Evolutionary conservation across 2,113 vertebrate genomes (phyloP).

Genomic region (Eupsittula cactorum): DNA sequence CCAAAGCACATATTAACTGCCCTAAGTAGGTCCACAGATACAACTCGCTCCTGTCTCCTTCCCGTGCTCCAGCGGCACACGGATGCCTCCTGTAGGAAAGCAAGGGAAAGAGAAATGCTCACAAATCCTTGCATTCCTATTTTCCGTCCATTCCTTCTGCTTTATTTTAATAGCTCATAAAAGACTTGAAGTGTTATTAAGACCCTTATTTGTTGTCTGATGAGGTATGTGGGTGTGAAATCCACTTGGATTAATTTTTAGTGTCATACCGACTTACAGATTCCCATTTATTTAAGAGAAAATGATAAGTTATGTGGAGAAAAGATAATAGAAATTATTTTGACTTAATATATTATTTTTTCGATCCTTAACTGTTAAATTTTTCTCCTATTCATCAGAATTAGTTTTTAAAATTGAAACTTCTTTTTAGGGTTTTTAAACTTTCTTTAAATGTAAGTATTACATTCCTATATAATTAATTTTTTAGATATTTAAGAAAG

Average conservation of each 20-base stretch:
- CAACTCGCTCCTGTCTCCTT: rapidly evolving
- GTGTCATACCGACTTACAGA: background rate
- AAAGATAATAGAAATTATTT: background rate
- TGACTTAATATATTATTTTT: background rate
- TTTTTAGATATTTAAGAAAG: background rate
- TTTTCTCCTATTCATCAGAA: background rate
- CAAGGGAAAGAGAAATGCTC: background rate
- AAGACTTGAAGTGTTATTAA: background rate
- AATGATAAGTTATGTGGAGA: background rate
- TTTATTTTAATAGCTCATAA: background rate
- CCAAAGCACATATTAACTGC: background rate
- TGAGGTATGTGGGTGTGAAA: background rate
- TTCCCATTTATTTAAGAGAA: background rate
- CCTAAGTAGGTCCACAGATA: background rate
- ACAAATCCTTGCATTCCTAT: rapidly evolving
- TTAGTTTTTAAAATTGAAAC: background rate
- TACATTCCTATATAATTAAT: background rate
- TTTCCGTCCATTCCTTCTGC: background rate
- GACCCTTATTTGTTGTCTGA: background rate
- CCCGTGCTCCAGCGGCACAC: background rate
- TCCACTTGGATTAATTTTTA: background rate
- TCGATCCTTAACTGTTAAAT: background rate
- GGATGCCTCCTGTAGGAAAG: slow-evolving; percentile 34
- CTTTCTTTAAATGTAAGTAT: background rate
- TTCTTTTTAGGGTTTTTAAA: background rate